Conservation (phyloP, 1,140 invertebrate genomes). For the Colletes latitarsis region DNA sequence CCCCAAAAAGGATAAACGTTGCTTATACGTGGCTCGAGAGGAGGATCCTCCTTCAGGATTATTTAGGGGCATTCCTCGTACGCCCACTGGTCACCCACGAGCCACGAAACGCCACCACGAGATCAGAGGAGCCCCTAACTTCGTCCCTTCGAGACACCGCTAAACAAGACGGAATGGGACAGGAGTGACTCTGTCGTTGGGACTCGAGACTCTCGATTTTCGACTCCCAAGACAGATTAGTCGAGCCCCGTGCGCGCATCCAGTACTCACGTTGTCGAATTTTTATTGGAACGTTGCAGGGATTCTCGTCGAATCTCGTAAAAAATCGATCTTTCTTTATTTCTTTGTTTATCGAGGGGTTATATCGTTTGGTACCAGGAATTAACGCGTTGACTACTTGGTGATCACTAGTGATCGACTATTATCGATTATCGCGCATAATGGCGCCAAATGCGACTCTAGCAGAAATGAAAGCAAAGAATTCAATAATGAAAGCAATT, state of each 20-base stretch:
- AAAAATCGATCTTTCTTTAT: no score
- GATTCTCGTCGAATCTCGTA: background rate
- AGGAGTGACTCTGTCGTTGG: constrained; percentile 19
- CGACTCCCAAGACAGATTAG: constrained; percentile 17
- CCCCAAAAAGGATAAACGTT: constrained; percentile 50
- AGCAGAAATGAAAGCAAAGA: no score
- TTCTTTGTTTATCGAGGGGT: no score
- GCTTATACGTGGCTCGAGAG: constrained; percentile 12
- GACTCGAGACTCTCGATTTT: background rate
- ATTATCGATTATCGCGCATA: no score
- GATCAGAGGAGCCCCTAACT: constrained; percentile 10
- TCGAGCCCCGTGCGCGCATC: constrained; percentile 1
- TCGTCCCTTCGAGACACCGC: constrained; percentile 36
- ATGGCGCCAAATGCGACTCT: no score
- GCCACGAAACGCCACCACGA: constrained; percentile 43
- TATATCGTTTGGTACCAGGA: no score
- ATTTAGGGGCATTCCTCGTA: constrained; percentile 69
- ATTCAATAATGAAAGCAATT: no score
- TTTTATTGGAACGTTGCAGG: constrained; percentile 1
- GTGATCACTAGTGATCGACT: no score
- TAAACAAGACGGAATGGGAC: constrained; percentile 43
- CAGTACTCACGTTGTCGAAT: background rate
- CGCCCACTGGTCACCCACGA: constrained; percentile 65
- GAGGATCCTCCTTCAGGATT: constrained; percentile 60
- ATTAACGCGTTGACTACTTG: no score